Base-by-base conservation (phyloP, 2,888 invertebrate species). In the Xestobium rufovillosum region DNA sequence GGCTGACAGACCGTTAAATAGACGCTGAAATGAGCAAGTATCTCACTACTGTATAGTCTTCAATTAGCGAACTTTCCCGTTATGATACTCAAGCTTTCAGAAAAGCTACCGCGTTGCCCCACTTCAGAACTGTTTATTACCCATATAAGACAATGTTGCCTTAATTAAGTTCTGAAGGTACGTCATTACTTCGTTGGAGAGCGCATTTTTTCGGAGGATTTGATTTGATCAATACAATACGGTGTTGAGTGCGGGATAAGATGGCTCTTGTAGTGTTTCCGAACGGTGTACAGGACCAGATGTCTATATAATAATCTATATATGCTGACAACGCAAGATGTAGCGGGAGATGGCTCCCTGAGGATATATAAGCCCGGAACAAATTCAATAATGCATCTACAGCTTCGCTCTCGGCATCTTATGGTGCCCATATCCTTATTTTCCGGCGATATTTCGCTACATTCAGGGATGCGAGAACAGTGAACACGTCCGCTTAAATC, bases 221-320 rank as follows among this genome's bases (percentile, higher is more conserved):
- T n/a, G n/a, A n/a, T n/a, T n/a, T n/a, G n/a, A n/a, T n/a, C n/a
- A n/a, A n/a, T n/a, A n/a, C n/a, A n/a, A n/a, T n/a, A n/a, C n/a
- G n/a, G n/a, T n/a, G n/a, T n/a, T n/a, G n/a, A n/a, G n/a, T n/a
- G n/a, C n/a, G n/a, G n/a, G n/a, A n/a, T n/a, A n/a, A n/a, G n/a
- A n/a, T n/a, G n/a, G n/a, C n/a, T n/a, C n/a, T n/a, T n/a, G n/a
- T n/a, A n/a, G n/a, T n/a, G n/a, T n/a, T 34, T 31, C 33, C 31
- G n/a, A 26, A 55, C 51, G 59, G 56, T 59, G 59, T 60, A 56
- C 56, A 60, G 58, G 59, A n/a, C 63, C 65, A 65, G 65, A 66
- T 66, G 65, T 65, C 65, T 65, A 65, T 66, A 66, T 66, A 66
- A 66, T 66, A 66, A 65, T 66, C 65, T 65, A 66, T 66, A 66